A percentile compares a stretch with the other conserved stretches of the same genome.
These are phyloP conservation scores for Agonopterix arenella DNA, from an alignment of 2,888 invertebrate species.

Conservation along the genomic window DNA sequence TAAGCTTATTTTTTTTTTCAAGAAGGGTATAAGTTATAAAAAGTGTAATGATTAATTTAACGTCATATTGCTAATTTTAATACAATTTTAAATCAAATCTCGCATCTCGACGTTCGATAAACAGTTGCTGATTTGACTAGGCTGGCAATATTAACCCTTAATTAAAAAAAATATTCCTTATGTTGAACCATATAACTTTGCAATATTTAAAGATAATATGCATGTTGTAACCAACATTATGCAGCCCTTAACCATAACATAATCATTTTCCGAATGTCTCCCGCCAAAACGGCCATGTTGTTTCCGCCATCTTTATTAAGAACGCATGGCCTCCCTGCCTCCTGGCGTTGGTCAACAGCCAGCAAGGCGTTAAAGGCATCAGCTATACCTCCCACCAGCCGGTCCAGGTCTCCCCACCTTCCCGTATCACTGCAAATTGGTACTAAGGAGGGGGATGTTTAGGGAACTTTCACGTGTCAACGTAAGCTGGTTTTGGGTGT, in stretches of 20 bases:
- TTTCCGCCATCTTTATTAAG: slow-evolving; percentile 71
- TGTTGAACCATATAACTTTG: too few relatives aligned
- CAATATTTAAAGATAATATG: too few relatives aligned
- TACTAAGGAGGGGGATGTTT: slow-evolving; percentile 24
- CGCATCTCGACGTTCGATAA: too few relatives aligned
- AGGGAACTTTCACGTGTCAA: slow-evolving; percentile 42
- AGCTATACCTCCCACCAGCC: slow-evolving; percentile 59
- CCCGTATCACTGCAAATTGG: slow-evolving; percentile 17
- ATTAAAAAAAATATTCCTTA: too few relatives aligned
- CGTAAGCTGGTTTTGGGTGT: slow-evolving; percentile 46
- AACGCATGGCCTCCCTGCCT: slow-evolving; percentile 69
- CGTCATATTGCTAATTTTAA: too few relatives aligned
- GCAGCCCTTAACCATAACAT: neutral
- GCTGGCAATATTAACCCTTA: too few relatives aligned
- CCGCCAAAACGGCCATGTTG: slow-evolving; percentile 57
- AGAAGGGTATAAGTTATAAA: too few relatives aligned
- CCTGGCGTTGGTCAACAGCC: slow-evolving; percentile 72
- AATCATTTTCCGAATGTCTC: slow-evolving; percentile 30
- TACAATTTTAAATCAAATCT: too few relatives aligned
- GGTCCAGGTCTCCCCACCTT: slow-evolving; percentile 40
- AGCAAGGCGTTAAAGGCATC: slow-evolving; percentile 76
- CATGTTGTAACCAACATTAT: too few relatives aligned
- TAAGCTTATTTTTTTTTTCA: too few relatives aligned
- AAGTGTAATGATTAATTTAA: too few relatives aligned
- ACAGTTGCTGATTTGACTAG: too few relatives aligned